A percentile compares a stretch with the other conserved stretches of the same genome.
Conservation (phyloP, 2,888 invertebrate species). For the Lamellibrachia columna region DNA sequence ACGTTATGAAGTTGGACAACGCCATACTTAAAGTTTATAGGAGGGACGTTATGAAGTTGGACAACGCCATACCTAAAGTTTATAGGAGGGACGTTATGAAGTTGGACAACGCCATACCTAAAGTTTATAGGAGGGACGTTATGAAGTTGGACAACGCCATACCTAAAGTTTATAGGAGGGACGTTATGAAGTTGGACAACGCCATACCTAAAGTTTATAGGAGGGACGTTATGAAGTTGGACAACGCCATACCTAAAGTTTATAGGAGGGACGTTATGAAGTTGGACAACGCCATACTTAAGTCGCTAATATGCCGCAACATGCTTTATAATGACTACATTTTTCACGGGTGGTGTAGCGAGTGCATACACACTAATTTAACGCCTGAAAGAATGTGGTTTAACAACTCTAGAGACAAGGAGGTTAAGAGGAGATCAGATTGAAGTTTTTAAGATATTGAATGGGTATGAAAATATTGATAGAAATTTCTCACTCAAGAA, state of each 20-base stretch:
- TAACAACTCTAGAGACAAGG: too few species aligned
- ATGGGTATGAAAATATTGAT: too few species aligned
- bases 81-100: background rate
- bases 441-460: too few species aligned
- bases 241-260: background rate
- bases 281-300: background rate
- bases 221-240: background rate
- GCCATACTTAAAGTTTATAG: background rate
- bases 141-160: background rate
- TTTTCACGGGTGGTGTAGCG: too few species aligned
- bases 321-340: too few species aligned
- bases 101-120: background rate
- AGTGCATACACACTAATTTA: too few species aligned
- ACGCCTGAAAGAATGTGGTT: too few species aligned
- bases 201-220: background rate
- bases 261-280: background rate
- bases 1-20: background rate
- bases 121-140: background rate
- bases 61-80: background rate
- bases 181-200: background rate
- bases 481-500: too few species aligned
- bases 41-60: background rate
- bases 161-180: background rate
- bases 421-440: too few species aligned
- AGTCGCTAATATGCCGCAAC: background rate